Evolutionary conservation across 2,797 vertebrate species (phyloP).

Genomic region (Hybognathus amarus): DNA sequence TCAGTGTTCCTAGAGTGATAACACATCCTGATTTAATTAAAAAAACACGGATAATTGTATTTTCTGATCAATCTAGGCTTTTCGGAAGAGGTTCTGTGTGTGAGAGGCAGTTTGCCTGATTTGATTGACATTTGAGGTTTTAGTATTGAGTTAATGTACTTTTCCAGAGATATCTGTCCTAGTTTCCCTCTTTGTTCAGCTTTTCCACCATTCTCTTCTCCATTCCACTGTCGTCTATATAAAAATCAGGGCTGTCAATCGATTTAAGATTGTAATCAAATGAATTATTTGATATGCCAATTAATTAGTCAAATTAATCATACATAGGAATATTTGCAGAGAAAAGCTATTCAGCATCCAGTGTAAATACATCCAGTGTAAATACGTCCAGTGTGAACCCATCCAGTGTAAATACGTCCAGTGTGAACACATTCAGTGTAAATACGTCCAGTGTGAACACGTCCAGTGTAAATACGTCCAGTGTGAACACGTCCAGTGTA

Average conservation of each 20-base stretch:
- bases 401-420: too few species aligned
- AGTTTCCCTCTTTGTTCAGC: constrained; percentile 27
- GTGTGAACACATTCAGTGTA: too few species aligned
- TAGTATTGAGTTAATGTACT: constrained; percentile 70
- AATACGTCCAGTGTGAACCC: too few species aligned
- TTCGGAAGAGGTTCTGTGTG: background rate
- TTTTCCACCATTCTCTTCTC: constrained; percentile 5
- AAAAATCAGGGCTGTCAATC: constrained; percentile 6
- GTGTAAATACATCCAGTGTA: too few species aligned
- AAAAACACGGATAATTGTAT: constrained; percentile 2
- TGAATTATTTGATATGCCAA: background rate
- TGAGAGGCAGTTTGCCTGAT: background rate
- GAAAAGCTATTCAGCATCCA: background rate
- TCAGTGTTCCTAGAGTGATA: background rate
- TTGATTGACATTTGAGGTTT: constrained; percentile 60
- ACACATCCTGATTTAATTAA: background rate
- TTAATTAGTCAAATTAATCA: constrained; percentile 3
- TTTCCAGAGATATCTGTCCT: constrained; percentile 71
- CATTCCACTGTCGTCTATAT: background rate
- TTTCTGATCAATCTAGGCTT: constrained; percentile 12
- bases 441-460: too few species aligned
- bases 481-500: too few species aligned
- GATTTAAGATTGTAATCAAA: constrained; percentile 1
- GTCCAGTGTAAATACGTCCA: too few species aligned
- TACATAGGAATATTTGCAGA: background rate